Evolutionary conservation across 2,888 invertebrate genomes (phyloP), one percentile per base, ranked within the genome.

Genomic region (Anoncus sp.): DNA sequence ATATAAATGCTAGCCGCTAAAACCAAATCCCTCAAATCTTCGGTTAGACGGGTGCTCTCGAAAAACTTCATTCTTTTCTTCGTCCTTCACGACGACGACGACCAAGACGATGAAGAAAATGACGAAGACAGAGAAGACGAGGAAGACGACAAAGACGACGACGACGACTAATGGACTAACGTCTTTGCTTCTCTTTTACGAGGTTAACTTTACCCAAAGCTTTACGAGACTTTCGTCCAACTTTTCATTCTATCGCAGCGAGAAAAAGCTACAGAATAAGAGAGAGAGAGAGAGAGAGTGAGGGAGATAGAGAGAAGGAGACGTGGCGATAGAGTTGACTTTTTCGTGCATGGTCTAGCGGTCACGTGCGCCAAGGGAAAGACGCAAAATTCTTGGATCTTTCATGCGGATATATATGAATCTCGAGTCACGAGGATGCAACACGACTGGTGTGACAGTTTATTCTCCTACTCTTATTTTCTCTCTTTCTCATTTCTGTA

Each of bases 131-230:
- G 18, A 24, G 20, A 59, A 43, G 51, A 40, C 38, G 22, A 66
- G 43, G 18, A 43, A 47, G 31, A 14, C 31, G 27, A 57, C n/a
- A 22, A 53, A 5, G 38, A 65, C 24, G 24, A 27, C 60, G 59
- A 16, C 53, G n/a, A 22, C 59, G 55, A 57, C 72, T 77, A 66
- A 69, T 73, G 69, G 57, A 72, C 62, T 38, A 60, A 72, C 47
- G 45, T 72, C 59, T 51, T 71, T 49, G 40, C 55, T 59, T 10
- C 27, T 63, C 40, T 55, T 72, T 72, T 60, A 49, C 73, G 63
- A 73, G 69, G 57, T 57, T 57, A 49, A 63, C 55, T 73, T 69
- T 73, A 38, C 38, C 53, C 77, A 43, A 73, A 63, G 60, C 60
- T 67, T 55, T 47, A 59, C 38, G 57, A 70, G 59, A 59, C 27